Base-by-base conservation (phyloP, 2,797 vertebrate genomes). In the Microcaecilia unicolor region DNA sequence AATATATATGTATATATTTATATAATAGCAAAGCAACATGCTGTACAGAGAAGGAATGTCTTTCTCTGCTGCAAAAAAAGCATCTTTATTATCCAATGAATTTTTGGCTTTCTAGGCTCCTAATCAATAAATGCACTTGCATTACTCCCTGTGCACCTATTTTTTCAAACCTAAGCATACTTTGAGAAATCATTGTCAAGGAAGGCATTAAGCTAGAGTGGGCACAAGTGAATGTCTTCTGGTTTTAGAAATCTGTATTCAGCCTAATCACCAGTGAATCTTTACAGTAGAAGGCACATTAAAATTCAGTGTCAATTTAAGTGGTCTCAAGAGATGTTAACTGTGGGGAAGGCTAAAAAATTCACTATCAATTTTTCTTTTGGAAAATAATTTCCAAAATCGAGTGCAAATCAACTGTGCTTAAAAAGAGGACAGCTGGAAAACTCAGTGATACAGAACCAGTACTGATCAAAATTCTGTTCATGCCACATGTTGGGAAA, bases 121-220 rank as follows among this genome's bases (percentile, higher is more conserved):
- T n/a, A n/a, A n/a, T n/a, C n/a, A n/a, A n/a, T n/a, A n/a, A n/a
- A n/a, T n/a, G n/a, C n/a, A n/a, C n/a, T n/a, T n/a, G n/a, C n/a
- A n/a, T n/a, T n/a, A n/a, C n/a, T n/a, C n/a, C n/a, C n/a, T n/a
- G n/a, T n/a, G n/a, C n/a, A n/a, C n/a, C n/a, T n/a, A n/a, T 42
- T 46, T 27, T 13, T 30, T 41, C n/a, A 11, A 15, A n/a, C 7
- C 10, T 31, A 35, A 45, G 53, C 38, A 18, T 38, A 27, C 6
- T 18, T 34, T 41, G 13, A 39, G 51, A 26, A 57, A 10, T 8
- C 25, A 0, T 33, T 13, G 28, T 13, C 9, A 31, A 12, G 19
- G 11, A 30, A 55, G 10, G 3, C 41, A 15, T n/a, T 22, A 29
- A 6, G 5, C 14, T 23, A 4, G 28, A 10, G 3, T 37, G 4